These are phyloP conservation scores for Spodoptera picta DNA, from an alignment of 2,888 invertebrate genomes.

Conservation along the genomic window DNA sequence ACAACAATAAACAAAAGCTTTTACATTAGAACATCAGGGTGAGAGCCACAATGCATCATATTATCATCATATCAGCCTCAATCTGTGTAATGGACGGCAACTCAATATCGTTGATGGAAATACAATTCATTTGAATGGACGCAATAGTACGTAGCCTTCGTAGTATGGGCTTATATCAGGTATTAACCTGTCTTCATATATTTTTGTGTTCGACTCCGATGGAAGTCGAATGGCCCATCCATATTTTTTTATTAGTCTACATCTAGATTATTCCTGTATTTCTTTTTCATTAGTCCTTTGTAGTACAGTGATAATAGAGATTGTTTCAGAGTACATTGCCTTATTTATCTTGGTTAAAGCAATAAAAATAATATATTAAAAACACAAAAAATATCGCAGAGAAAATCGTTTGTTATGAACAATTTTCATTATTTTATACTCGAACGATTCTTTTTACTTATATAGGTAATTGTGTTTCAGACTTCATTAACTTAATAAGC, in stretches of 20 bases:
- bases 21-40: constrained; percentile 5
- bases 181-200: not conserved
- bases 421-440: no score
- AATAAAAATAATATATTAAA: no score
- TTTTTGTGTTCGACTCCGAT: not conserved
- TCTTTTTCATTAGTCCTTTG: no score
- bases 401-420: no score
- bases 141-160: constrained; percentile 4
- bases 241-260: not conserved
- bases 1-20: constrained; percentile 5
- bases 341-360: no score
- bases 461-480: no score
- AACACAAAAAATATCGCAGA: no score
- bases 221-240: not conserved
- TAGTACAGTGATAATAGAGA: no score
- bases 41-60: constrained; percentile 16
- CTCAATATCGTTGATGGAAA: constrained; percentile 33
- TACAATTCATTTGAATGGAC: constrained; percentile 18
- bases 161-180: constrained; percentile 1
- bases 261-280: no score
- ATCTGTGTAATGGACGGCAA: constrained; percentile 38
- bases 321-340: no score
- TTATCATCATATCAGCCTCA: constrained; percentile 22
- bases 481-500: no score
- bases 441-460: no score